Conservation (phyloP, 1,140 invertebrate genomes). For the Trinorchestia longiramus region DNA sequence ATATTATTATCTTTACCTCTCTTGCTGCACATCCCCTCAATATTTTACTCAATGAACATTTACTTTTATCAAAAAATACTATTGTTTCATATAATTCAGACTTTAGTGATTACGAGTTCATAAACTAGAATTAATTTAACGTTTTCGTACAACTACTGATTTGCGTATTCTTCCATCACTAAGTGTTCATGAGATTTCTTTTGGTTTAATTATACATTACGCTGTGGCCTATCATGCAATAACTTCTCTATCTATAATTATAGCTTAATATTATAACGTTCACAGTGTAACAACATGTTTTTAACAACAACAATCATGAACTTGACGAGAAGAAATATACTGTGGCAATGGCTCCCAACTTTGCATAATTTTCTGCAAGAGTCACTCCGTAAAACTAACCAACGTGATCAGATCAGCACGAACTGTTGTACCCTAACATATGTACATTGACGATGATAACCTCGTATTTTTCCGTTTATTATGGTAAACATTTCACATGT, state of each 20-base stretch:
- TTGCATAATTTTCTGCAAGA: background rate
- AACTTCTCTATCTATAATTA: background rate
- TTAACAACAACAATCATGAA: background rate
- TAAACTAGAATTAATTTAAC: no score
- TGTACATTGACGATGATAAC: no score
- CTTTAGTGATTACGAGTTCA: no score
- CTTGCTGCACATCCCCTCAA: background rate
- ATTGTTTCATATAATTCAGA: no score
- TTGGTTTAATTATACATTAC: background rate
- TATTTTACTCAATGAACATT: background rate
- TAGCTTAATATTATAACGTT: background rate
- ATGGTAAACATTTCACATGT: background rate
- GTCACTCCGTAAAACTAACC: background rate
- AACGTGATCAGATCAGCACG: no score
- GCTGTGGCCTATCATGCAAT: background rate
- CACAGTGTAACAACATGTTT: background rate
- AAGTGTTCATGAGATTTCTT: background rate
- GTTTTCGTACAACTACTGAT: no score
- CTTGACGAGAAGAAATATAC: background rate
- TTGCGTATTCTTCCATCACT: background rate
- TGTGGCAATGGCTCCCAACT: background rate
- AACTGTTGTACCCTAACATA: no score
- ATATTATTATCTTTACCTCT: background rate
- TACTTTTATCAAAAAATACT: no score
- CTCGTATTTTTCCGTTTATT: background rate